Conservation (phyloP, 2,888 invertebrate genomes). For the Polyommatus iphigenia region DNA sequence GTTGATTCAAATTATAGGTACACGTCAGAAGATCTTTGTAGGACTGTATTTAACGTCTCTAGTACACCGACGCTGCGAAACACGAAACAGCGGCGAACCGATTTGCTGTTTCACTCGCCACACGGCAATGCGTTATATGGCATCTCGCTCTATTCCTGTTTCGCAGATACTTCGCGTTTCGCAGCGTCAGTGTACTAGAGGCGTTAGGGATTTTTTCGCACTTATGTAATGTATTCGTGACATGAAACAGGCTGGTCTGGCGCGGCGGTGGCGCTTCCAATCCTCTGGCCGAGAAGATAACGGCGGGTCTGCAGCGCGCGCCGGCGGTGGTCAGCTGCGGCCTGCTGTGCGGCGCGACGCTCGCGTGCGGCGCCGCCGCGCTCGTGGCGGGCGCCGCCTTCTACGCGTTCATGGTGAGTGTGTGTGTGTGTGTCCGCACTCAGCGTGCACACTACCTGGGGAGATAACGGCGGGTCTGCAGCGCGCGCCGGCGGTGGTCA, state of each 20-base stretch:
- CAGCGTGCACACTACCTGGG: conserved; percentile 59
- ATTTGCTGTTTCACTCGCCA: too few relatives aligned
- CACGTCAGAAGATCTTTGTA: too few relatives aligned
- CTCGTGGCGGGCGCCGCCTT: conserved; percentile 83
- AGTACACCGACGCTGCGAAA: too few relatives aligned
- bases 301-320: conserved; percentile 82
- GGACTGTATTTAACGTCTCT: too few relatives aligned
- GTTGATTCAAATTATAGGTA: too few relatives aligned
- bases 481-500: conserved; percentile 83
- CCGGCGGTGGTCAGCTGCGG: conserved; percentile 84
- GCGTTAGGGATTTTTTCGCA: too few relatives aligned
- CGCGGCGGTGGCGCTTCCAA: conserved; percentile 52
- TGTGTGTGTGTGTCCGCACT: background rate
- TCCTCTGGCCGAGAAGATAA: conserved; percentile 81
- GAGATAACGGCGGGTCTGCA: conserved; percentile 83
- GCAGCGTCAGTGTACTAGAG: too few relatives aligned
- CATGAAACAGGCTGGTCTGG: conserved; percentile 60
- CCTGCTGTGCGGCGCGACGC: conserved; percentile 81
- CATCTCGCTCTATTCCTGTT: too few relatives aligned
- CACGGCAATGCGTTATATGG: too few relatives aligned
- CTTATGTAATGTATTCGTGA: background rate
- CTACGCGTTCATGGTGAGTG: conserved; percentile 84
- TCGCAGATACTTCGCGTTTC: too few relatives aligned
- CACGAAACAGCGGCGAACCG: too few relatives aligned
- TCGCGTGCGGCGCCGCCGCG: conserved; percentile 88